These are phyloP conservation scores for Neosilurus mollespiculum DNA, from an alignment of 2,797 vertebrate genomes.

Conservation along the genomic window DNA sequence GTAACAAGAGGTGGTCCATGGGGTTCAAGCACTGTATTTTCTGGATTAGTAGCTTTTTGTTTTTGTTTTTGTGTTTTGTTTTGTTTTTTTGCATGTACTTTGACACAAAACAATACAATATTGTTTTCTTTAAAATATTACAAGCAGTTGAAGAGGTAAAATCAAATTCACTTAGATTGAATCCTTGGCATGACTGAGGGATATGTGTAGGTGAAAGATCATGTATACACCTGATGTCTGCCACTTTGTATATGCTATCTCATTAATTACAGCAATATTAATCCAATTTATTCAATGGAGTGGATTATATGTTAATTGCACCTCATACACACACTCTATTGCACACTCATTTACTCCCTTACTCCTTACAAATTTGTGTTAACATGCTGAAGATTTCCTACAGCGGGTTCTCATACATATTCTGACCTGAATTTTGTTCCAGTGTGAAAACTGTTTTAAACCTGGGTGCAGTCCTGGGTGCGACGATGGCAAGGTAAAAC, in stretches of 20 bases:
- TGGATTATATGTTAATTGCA: no score
- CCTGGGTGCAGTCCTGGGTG: not conserved
- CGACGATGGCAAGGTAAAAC: no score
- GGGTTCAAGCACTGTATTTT: slow-evolving; percentile 14
- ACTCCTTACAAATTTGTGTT: not conserved
- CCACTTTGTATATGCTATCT: not conserved
- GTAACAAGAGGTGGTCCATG: slow-evolving; percentile 21
- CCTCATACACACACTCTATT: not conserved
- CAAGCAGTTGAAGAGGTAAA: not conserved
- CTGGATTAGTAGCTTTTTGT: not conserved
- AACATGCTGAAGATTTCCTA: not conserved
- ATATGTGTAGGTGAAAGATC: not conserved
- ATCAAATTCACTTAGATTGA: not conserved
- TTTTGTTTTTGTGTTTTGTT: no score
- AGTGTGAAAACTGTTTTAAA: not conserved
- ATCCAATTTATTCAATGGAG: not conserved
- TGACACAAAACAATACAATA: not conserved
- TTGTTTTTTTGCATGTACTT: not conserved
- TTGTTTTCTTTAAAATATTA: not conserved
- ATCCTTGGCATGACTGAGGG: not conserved
- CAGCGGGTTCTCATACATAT: not conserved
- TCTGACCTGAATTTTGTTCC: not conserved
- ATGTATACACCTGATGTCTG: not conserved
- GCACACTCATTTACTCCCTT: not conserved
- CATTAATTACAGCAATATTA: not conserved